These are phyloP conservation scores for Leptestheria dahalacensis DNA, from an alignment of 1,140 invertebrate genomes.

Conservation along the genomic window DNA sequence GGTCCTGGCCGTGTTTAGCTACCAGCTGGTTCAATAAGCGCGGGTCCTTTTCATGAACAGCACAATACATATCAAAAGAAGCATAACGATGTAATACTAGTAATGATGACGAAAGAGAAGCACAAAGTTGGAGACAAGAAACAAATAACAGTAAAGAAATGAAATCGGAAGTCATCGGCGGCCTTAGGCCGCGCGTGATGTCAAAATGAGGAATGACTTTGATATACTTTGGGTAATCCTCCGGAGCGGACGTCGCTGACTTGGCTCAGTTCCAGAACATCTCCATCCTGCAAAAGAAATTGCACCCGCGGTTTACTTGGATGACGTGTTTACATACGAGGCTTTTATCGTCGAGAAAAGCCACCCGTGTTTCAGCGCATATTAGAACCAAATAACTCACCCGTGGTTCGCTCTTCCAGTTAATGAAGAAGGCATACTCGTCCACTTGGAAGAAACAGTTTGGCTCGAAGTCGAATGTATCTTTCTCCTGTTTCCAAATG, in stretches of 20 bases:
- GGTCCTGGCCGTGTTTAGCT: conserved; percentile 55
- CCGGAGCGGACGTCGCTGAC: conserved; percentile 89
- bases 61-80: no score
- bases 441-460: conserved; percentile 89
- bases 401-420: conserved; percentile 92
- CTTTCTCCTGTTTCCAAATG: conserved; percentile 49
- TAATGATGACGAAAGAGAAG: conserved; percentile 18
- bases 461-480: conserved; percentile 71
- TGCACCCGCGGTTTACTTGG: not conserved
- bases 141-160: not conserved
- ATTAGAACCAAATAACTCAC: conserved; percentile 38
- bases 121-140: conserved; percentile 10
- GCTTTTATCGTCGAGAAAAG: not conserved
- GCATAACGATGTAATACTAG: not conserved
- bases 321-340: not conserved
- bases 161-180: not conserved
- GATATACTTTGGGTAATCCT: conserved; percentile 60
- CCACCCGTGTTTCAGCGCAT: conserved; percentile 6
- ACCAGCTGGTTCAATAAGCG: conserved; percentile 63
- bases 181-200: not conserved
- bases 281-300: conserved; percentile 63
- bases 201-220: not conserved
- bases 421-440: conserved; percentile 97
- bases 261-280: conserved; percentile 91
- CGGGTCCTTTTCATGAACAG: conserved; percentile 51